Evolutionary conservation across 2,797 vertebrate species (phyloP), one percentile per base, ranked within the genome.

Genomic region (Arremon brunneinucha): DNA sequence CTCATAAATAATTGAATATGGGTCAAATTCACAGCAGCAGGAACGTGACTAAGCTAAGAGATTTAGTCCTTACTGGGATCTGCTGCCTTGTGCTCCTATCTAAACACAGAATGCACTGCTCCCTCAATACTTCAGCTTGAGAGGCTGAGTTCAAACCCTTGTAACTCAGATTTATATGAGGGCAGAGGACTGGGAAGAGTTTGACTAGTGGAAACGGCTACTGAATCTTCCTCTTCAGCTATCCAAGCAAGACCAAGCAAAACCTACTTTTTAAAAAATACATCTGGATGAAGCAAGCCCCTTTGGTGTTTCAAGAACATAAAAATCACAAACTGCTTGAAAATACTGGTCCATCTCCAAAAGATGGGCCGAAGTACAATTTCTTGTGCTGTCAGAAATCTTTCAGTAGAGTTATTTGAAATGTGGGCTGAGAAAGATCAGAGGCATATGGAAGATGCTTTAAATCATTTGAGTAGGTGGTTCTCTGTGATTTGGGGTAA

Each of bases 1-100:
- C 32, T 63, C 21, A 62, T 53, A 95, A 93, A 93, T 75, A 91
- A 83, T 75, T 71, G n/a, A 95, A 77, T 62, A 35, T 87, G 79
- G 14, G 37, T 81, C 43, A 92, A 89, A 82, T 89, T 78, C 81
- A 43, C 27, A 21, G 44, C 39, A 49, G 44, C 35, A 83, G 28
- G n/a, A 59, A 81, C 9, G 11, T n/a, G 47, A 72, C 59, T 52
- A 15, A 15, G 35, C 24, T 81, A 35, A 59, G 13, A 78, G 55
- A 90, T 86, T 71, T 57, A 49, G 70, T 74, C 20, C 59, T 79
- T 52, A 12, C 46, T 81, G 43, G 43, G 22, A 76, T 56, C 39
- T 22, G 39, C 28, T 87, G 35, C 39, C 6, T 35, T 71, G 43
- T 76, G 21, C 47, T n/a, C 28, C 35, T 19, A 0, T 57, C 43